These are phyloP conservation scores for Lemur catta DNA, from an alignment of 2,797 vertebrate species.

Conservation along the genomic window DNA sequence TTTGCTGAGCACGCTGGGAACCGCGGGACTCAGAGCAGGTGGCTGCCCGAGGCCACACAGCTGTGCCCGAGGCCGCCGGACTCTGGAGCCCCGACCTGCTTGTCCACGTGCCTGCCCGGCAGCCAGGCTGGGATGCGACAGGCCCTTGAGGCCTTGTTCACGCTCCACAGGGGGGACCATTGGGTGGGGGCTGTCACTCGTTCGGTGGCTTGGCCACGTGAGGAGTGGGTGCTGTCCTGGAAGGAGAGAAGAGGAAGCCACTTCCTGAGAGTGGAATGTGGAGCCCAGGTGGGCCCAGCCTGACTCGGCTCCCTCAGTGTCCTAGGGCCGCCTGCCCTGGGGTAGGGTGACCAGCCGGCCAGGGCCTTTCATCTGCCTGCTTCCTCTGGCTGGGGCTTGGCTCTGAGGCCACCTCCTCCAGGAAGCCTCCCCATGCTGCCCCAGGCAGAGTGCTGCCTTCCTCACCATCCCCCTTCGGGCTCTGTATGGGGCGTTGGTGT, in stretches of 20 bases:
- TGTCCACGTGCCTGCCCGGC: background rate
- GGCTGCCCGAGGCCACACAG: background rate
- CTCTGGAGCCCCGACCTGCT: no score
- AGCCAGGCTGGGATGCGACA: background rate
- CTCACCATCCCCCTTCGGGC: no score
- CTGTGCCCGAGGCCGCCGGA: background rate
- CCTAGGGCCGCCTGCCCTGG: background rate
- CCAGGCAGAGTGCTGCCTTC: background rate
- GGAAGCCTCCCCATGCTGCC: background rate
- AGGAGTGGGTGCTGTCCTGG: fast-evolving
- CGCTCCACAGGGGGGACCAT: background rate
- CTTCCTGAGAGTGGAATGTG: no score
- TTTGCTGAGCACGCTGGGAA: no score
- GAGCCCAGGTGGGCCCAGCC: background rate
- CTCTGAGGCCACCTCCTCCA: background rate
- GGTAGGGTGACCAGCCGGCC: no score
- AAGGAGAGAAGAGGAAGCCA: no score
- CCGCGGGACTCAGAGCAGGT: background rate
- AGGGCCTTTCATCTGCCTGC: background rate
- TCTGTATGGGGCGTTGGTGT: background rate
- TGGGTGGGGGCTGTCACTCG: background rate
- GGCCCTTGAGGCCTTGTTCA: background rate
- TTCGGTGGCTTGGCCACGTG: background rate
- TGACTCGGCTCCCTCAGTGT: background rate
- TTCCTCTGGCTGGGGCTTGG: background rate